Conservation (phyloP, 1,140 invertebrate genomes). For the Caenorhabditis brenneri region DNA sequence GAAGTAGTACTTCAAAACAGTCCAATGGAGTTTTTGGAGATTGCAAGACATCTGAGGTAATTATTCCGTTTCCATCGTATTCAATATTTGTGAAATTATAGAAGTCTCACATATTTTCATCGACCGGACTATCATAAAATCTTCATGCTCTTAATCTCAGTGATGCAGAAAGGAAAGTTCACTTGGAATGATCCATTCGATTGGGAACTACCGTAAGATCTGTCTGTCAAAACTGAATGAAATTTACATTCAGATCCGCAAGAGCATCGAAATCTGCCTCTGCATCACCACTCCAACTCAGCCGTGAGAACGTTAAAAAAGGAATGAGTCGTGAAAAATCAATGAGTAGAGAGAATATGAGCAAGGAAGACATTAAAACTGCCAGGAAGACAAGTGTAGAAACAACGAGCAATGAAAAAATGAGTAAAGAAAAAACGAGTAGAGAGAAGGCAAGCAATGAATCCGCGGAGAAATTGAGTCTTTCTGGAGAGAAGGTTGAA, state of each 20-base stretch:
- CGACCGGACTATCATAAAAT: not conserved
- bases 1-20: not conserved
- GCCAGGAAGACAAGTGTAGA: not conserved
- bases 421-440: not conserved
- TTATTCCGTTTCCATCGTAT: not conserved
- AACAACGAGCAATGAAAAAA: not conserved
- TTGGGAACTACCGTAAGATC: not conserved
- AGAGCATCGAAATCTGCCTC: not conserved
- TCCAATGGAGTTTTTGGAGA: slow-evolving; percentile 27
- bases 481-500: not conserved
- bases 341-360: slow-evolving; percentile 3
- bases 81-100: not conserved
- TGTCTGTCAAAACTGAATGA: not conserved
- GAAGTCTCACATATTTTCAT: not conserved
- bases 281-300: not conserved
- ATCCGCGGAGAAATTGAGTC: not conserved
- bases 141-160: not conserved
- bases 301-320: not conserved
- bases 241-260: not conserved
- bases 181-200: slow-evolving; percentile 11
- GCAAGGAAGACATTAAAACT: slow-evolving; percentile 10
- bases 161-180: not conserved
- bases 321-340: not conserved
- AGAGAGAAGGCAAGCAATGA: not conserved
- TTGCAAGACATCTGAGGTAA: slow-evolving; percentile 9